Base-by-base conservation (phyloP, 2,797 vertebrate genomes). In the Epinephelus awoara region DNA sequence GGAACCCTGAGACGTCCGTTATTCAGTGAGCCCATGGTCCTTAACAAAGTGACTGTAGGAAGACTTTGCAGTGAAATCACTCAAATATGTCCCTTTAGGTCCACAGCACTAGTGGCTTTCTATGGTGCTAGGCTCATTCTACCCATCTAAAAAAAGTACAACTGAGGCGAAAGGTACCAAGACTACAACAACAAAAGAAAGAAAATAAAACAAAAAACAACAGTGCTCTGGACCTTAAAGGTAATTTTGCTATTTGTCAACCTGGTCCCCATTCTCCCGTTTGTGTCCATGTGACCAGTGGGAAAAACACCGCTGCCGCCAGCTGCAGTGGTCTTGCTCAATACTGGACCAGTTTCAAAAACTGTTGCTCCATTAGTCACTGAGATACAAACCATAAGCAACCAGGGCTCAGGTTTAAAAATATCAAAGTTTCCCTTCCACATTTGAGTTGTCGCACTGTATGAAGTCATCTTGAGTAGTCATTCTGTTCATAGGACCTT, bases 1-100 rank as follows among this genome's bases (percentile, higher is more conserved):
- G 75, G 74, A 93, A 93, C 93, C 95, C 94, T 95, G 95, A 95
- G 94, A 94, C 88, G 90, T 91, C 34, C 5, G 62, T 83, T 82
- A 59, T 79, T 89, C 61, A 69, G 69, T 79, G 73, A 90, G 67
- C 55, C 51, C 25, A 49, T 23, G 44, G 67, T 71, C 58, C 73
- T 82, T n/a, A 61, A 23, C 62, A 72, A 63, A 82, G 59, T 54
- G 21, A 83, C 80, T 77, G 56, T 7, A 52, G 66, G 72, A 78
- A 66, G 42, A 86, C 70, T 73, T 85, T 61, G 58, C 18, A 54
- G 55, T 65, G 59, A 75, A 64, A 71, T 83, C 71, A 72, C 83
- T 83, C 27, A 68, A 15, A 79, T 67, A 15, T 38, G 27, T 73
- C 49, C 52, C 77, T 59, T 63, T 14, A 70, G 23, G 44, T 42